These are phyloP conservation scores for Epiblema foenella DNA, from an alignment of 2,888 invertebrate species.

Conservation along the genomic window DNA sequence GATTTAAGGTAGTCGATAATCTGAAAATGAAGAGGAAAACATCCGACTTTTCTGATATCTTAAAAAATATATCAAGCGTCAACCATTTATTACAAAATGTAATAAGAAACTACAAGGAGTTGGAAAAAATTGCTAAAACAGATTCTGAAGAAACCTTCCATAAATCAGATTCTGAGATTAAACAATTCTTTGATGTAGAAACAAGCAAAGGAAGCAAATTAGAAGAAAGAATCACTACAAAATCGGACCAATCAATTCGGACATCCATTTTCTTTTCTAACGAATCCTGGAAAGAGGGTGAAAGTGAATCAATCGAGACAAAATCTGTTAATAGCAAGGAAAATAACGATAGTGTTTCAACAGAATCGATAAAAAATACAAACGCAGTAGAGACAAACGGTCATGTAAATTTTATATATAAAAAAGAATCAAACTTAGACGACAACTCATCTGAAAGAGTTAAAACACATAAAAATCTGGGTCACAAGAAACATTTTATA, in stretches of 20 bases:
- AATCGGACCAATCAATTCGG: not conserved
- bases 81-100: not conserved
- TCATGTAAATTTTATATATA: not conserved
- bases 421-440: not conserved
- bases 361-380: not conserved
- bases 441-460: not conserved
- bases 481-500: not conserved
- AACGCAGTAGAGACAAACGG: not conserved
- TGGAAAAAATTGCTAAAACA: not conserved
- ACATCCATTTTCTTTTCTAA: not conserved
- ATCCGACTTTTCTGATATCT: not conserved
- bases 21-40: not conserved
- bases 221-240: not conserved
- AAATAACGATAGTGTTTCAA: not conserved
- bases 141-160: not conserved
- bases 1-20: slow-evolving; percentile 8
- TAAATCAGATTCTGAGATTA: not conserved
- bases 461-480: not conserved
- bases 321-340: not conserved
- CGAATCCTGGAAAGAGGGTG: not conserved
- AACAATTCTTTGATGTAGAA: not conserved
- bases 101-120: not conserved
- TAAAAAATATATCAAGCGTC: slow-evolving; percentile 2
- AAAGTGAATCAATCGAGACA: slow-evolving; percentile 2
- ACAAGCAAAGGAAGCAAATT: not conserved